Percentiles rank a stretch among this genome's conserved stretches.
phyloP scores from a whole-genome alignment of 2,888 invertebrate species.

The Nymphalis c-album region DNA sequence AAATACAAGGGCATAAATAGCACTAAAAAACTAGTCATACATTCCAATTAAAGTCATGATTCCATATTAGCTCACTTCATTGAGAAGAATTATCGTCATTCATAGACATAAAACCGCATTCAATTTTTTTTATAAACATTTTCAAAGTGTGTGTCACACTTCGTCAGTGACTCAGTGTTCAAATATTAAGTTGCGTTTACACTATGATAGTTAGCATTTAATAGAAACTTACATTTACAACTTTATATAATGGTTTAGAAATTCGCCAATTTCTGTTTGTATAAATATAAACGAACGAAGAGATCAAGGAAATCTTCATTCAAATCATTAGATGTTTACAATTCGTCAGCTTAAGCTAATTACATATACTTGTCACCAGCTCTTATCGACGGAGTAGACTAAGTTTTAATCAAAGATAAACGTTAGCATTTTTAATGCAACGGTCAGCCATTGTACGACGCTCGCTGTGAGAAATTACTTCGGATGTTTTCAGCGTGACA shows the following conservation, averaged over 20 bases:
- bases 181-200: neutral
- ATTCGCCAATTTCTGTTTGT: no score
- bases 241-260: no score
- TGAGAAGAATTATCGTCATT: neutral
- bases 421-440: conserved; percentile 29
- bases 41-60: neutral
- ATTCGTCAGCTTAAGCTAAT: no score
- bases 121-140: conserved; percentile 11
- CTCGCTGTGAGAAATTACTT: conserved; percentile 14
- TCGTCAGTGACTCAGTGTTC: conserved; percentile 18
- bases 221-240: no score
- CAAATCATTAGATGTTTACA: no score
- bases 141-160: neutral
- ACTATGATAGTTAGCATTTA: no score
- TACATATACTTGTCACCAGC: no score
- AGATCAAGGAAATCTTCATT: no score
- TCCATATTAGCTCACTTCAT: neutral
- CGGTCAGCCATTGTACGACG: conserved; percentile 7
- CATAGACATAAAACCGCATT: neutral
- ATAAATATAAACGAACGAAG: no score
- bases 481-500: conserved; percentile 21
- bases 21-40: no score
- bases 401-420: conserved; percentile 19
- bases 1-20: no score
- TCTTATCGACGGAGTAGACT: no score